Conservation (phyloP, 2,888 invertebrate species). For the Perizoma flavofasciatum region DNA sequence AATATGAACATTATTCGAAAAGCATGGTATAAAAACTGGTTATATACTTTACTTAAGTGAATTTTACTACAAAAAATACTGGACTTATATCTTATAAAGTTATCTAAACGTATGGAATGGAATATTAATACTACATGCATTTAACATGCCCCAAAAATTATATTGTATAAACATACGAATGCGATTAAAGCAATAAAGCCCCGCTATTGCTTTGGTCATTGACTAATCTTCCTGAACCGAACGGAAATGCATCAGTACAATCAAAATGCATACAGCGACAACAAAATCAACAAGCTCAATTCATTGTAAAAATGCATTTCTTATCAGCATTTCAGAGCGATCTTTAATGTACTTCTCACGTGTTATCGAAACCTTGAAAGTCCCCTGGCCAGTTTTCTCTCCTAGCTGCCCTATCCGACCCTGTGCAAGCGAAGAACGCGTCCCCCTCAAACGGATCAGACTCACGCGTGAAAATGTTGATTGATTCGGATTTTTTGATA, state of each 20-base stretch:
- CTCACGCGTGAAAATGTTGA: constrained; percentile 94
- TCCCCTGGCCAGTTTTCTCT: constrained; percentile 80
- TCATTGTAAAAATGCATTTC: constrained; percentile 1
- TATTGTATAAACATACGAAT: constrained; percentile 23
- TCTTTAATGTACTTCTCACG: constrained; percentile 50
- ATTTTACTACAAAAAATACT: constrained; percentile 24
- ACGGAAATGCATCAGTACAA: constrained; percentile 13
- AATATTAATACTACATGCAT: constrained; percentile 14
- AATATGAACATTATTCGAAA: constrained; percentile 18
- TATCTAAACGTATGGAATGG: constrained; percentile 22
- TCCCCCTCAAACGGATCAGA: constrained; percentile 95
- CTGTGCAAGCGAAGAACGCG: constrained; percentile 89
- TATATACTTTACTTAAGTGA: constrained; percentile 5
- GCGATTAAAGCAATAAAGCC: constrained; percentile 25
- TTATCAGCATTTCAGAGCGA: background rate
- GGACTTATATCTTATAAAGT: constrained; percentile 11
- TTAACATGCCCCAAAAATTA: constrained; percentile 19
- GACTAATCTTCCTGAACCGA: background rate
- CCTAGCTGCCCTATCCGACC: constrained; percentile 73
- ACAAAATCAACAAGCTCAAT: background rate
- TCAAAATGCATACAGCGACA: too few species aligned
- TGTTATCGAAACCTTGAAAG: constrained; percentile 74
- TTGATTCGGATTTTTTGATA: constrained; percentile 94
- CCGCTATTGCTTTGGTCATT: constrained; percentile 41
- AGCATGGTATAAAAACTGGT: constrained; percentile 24